Evolutionary conservation across 1,140 invertebrate genomes (phyloP).

Genomic region (Glossosoma conforme): DNA sequence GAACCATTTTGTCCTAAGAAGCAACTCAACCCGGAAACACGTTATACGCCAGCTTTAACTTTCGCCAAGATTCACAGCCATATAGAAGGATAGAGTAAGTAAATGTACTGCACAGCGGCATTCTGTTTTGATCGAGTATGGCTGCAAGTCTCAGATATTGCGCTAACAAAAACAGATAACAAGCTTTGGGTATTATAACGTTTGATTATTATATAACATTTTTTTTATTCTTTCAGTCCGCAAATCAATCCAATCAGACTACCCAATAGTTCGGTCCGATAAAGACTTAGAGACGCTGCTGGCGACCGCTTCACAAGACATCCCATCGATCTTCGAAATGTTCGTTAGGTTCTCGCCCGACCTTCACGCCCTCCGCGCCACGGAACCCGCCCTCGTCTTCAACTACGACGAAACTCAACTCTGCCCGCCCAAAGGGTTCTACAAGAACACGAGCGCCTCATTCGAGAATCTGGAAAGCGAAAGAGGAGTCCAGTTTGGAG

Average conservation of each 20-base stretch:
- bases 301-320: slow-evolving; percentile 9
- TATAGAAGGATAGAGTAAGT: too few relatives aligned
- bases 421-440: slow-evolving; percentile 17
- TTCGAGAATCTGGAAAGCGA: neutral
- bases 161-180: too few relatives aligned
- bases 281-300: slow-evolving; percentile 26
- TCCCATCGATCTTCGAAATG: slow-evolving; percentile 25
- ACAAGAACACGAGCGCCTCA: slow-evolving; percentile 7
- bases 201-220: too few relatives aligned
- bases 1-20: too few relatives aligned
- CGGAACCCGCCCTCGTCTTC: slow-evolving; percentile 19
- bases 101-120: too few relatives aligned
- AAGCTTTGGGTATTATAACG: too few relatives aligned
- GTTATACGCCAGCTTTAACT: too few relatives aligned
- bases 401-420: slow-evolving; percentile 22
- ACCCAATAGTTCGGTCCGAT: slow-evolving; percentile 23
- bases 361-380: slow-evolving; percentile 23
- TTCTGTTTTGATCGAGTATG: too few relatives aligned
- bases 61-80: too few relatives aligned
- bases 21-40: too few relatives aligned
- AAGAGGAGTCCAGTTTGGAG: slow-evolving; percentile 10
- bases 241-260: slow-evolving; percentile 19
- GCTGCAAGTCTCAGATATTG: too few relatives aligned
- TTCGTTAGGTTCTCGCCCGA: slow-evolving; percentile 25
- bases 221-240: slow-evolving; percentile 26